Conservation (phyloP, 92 coral and sea anemone species). For the Umimayanthus kanabou region DNA sequence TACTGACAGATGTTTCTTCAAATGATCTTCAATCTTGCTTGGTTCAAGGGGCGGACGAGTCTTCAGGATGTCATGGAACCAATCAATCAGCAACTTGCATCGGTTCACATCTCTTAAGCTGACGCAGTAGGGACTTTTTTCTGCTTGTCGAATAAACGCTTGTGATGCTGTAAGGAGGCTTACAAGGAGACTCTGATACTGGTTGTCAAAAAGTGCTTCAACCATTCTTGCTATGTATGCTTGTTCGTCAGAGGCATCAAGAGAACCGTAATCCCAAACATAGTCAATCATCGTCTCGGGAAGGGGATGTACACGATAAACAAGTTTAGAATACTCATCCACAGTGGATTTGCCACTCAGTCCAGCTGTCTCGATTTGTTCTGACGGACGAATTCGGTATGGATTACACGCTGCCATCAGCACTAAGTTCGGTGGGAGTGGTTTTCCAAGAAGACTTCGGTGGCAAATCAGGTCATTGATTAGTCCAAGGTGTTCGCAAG, state of each 20-base stretch:
- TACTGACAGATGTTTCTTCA: slow-evolving; percentile 25
- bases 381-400: slow-evolving; percentile 86
- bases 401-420: slow-evolving; percentile 98
- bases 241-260: slow-evolving; percentile 67
- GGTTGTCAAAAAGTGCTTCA: slow-evolving; percentile 58
- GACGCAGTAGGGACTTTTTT: slow-evolving; percentile 80
- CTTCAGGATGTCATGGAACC: slow-evolving; percentile 69
- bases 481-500: slow-evolving; percentile 88
- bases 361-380: slow-evolving; percentile 88
- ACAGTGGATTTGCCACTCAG: slow-evolving; percentile 79
- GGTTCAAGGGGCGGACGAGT: slow-evolving; percentile 38
- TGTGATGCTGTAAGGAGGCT: slow-evolving; percentile 80
- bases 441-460: slow-evolving; percentile 71
- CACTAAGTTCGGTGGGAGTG: slow-evolving; percentile 72
- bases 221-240: slow-evolving; percentile 94
- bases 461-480: slow-evolving; percentile 91
- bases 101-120: slow-evolving; percentile 90
- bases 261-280: slow-evolving; percentile 98
- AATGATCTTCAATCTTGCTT: slow-evolving; percentile 24
- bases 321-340: slow-evolving; percentile 88
- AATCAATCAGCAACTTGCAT: slow-evolving; percentile 69
- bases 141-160: slow-evolving; percentile 69
- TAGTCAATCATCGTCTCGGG: slow-evolving; percentile 99
- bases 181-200: slow-evolving; percentile 51
- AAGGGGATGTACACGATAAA: slow-evolving; percentile 95